These are phyloP conservation scores for Xanthia icteritia DNA, from an alignment of 2,888 invertebrate genomes.

Conservation along the genomic window DNA sequence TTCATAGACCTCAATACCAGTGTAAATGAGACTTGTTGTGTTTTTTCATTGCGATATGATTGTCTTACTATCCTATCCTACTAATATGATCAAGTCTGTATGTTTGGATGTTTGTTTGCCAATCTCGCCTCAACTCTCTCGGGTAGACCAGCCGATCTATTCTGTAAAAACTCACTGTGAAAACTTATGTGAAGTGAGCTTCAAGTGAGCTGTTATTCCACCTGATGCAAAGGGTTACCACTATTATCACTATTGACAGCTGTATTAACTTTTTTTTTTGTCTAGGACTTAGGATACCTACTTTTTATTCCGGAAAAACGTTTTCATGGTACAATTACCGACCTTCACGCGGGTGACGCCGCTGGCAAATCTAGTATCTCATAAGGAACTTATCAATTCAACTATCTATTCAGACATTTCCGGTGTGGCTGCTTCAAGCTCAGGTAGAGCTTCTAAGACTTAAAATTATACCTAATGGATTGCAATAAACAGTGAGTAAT, in stretches of 20 bases:
- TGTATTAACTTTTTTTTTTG: no score
- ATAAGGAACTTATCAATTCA: no score
- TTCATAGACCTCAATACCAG: neutral
- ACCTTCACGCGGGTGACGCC: no score
- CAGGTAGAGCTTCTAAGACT: neutral
- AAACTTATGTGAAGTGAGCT: no score
- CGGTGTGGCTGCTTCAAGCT: neutral
- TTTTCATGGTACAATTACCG: no score
- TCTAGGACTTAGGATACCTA: no score
- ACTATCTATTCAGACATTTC: neutral
- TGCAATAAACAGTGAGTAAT: conserved; percentile 1
- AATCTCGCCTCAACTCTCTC: neutral
- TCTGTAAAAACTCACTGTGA: no score
- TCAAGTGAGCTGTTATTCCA: no score
- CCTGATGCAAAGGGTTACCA: no score
- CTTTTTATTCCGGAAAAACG: neutral
- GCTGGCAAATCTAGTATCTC: no score
- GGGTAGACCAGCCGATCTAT: no score
- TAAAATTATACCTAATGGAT: neutral
- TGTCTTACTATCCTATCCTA: neutral
- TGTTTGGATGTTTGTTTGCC: neutral
- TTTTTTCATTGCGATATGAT: neutral
- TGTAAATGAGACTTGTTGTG: neutral
- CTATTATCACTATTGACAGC: no score
- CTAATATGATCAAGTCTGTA: neutral